Conservation (phyloP, 2,113 vertebrate genomes). For the Callipepla californica region DNA sequence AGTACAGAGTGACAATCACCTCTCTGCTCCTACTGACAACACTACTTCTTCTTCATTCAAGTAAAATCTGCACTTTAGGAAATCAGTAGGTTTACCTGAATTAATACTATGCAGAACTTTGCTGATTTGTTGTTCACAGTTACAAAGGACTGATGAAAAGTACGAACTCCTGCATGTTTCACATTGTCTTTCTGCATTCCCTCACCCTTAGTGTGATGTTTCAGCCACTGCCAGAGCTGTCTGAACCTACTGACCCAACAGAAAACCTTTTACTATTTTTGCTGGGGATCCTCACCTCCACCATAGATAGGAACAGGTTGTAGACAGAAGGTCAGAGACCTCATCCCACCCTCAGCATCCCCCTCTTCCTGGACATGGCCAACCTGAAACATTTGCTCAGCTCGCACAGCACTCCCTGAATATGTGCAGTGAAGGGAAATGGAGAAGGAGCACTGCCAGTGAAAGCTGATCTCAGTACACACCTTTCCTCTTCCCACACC, state of each 20-base stretch:
- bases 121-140: background rate
- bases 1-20: too few species aligned
- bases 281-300: background rate
- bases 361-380: background rate
- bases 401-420: background rate
- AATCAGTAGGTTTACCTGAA: background rate
- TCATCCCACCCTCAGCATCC: background rate
- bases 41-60: background rate
- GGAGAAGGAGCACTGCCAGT: background rate
- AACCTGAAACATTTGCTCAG: background rate
- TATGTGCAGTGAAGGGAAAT: background rate
- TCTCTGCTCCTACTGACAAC: background rate
- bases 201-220: accelerated
- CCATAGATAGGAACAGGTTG: background rate
- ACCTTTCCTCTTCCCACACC: background rate
- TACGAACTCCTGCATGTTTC: background rate
- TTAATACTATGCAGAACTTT: background rate
- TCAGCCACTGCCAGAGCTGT: accelerated
- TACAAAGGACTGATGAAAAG: background rate
- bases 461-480: accelerated
- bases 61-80: background rate
- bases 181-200: background rate
- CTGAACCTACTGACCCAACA: background rate
- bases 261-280: background rate
- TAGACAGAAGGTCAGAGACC: background rate